A percentile compares a stretch with the other conserved stretches of the same genome.
Evolutionary conservation across 37 sponge, comb jelly and placozoan species (phyloP).

Genomic region (Geodia barretti): DNA sequence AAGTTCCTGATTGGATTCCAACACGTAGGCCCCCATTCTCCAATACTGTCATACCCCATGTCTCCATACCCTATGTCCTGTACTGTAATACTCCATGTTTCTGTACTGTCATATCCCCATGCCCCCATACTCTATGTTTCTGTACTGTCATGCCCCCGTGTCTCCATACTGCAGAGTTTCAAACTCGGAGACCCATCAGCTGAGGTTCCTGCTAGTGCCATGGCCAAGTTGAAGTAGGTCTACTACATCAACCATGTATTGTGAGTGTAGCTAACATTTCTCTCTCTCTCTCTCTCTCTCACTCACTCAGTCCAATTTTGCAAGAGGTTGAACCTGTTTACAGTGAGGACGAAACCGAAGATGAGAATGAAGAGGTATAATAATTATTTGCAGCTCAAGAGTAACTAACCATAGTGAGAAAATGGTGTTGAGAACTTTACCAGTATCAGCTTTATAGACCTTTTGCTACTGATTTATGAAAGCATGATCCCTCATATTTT

Average conservation of each 20-base stretch:
- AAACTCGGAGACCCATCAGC: constrained; percentile 28
- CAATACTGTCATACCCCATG: not conserved
- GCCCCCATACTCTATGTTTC: no score
- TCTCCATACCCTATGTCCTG: not conserved
- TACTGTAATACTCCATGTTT: no score
- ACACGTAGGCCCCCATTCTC: not conserved
- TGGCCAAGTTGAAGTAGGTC: not conserved
- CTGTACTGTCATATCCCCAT: no score
- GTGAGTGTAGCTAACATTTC: not conserved
- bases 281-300: no score
- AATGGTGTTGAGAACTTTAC: no score
- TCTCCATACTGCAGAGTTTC: constrained; percentile 6
- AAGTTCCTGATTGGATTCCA: constrained; percentile 45
- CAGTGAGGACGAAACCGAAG: not conserved
- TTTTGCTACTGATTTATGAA: no score
- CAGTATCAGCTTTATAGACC: no score
- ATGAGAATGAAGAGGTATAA: constrained; percentile 4
- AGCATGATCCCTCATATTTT: not conserved
- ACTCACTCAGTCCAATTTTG: no score
- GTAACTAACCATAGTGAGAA: no score
- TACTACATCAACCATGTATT: not conserved
- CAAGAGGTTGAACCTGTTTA: not conserved
- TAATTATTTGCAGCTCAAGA: no score
- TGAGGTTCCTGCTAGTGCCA: not conserved
- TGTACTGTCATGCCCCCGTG: no score